phyloP scores from a whole-genome alignment of 2,888 invertebrate species.

The Eupithecia tripunctaria region DNA sequence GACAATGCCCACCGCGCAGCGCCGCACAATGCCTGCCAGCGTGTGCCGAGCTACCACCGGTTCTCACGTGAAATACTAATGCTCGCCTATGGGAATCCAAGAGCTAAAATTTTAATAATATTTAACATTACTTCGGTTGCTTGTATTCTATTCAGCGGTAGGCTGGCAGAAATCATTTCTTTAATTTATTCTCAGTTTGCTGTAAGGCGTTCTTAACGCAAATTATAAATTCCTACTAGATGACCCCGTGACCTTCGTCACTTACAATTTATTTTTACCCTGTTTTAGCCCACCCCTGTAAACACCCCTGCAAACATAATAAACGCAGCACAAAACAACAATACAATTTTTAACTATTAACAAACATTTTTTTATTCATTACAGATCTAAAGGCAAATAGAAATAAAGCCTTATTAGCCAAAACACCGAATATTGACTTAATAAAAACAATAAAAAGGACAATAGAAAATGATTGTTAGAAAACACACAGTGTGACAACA shows the following conservation, averaged over 20 bases:
- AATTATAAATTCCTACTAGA: too few species aligned
- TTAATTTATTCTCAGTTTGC: background rate
- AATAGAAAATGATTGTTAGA: slow-evolving; percentile 39
- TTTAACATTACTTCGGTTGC: background rate
- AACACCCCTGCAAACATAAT: too few species aligned
- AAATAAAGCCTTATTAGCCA: background rate
- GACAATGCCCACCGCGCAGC: slow-evolving; percentile 53
- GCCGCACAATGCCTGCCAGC: slow-evolving; percentile 72
- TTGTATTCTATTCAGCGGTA: background rate
- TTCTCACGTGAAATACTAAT: slow-evolving; percentile 76
- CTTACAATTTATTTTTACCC: too few species aligned
- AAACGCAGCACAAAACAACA: too few species aligned
- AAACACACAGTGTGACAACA: slow-evolving; percentile 39
- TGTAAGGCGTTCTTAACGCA: background rate
- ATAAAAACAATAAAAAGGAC: slow-evolving; percentile 25
- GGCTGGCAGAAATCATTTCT: background rate
- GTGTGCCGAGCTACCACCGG: slow-evolving; percentile 60
- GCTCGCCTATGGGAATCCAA: slow-evolving; percentile 40
- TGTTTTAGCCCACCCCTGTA: too few species aligned
- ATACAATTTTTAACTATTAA: too few species aligned
- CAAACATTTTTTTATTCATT: too few species aligned
- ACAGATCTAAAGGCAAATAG: background rate
- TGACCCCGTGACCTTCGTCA: too few species aligned
- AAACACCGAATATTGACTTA: slow-evolving; percentile 8
- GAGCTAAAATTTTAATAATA: background rate